Percentiles rank a stretch among this genome's conserved stretches.
phyloP scores from a whole-genome alignment of 2,113 vertebrate genomes.

The Hyaena hyaena region DNA sequence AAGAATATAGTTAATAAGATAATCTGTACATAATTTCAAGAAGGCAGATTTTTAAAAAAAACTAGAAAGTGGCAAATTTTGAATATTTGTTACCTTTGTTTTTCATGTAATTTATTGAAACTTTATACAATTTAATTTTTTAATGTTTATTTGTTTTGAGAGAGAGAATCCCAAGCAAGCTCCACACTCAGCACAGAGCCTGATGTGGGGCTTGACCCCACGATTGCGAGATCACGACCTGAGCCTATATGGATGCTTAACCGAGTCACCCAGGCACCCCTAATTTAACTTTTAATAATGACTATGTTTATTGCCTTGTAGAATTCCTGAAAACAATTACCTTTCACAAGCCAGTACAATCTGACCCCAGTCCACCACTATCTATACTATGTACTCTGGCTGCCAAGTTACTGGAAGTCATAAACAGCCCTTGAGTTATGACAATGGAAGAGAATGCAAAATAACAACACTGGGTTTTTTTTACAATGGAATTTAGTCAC shows the following conservation, averaged over 20 bases:
- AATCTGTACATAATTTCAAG: not conserved
- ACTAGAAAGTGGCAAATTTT: not conserved
- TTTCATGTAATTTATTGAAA: conserved; percentile 3
- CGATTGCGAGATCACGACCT: too few relatives aligned
- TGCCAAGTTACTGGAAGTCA: not conserved
- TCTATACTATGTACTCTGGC: not conserved
- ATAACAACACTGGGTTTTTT: not conserved
- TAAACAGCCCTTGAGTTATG: not conserved
- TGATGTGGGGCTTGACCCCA: too few relatives aligned
- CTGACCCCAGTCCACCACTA: not conserved
- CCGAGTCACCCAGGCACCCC: too few relatives aligned
- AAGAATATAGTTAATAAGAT: not conserved
- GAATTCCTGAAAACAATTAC: not conserved
- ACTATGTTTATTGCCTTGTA: conserved; percentile 32
- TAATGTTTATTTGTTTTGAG: too few relatives aligned
- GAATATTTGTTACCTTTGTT: not conserved
- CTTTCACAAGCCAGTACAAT: not conserved
- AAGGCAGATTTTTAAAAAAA: not conserved
- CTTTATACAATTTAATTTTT: conserved; percentile 25
- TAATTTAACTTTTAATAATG: conserved; percentile 28
- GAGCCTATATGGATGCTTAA: too few relatives aligned
- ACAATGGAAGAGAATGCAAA: not conserved
- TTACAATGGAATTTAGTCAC: not conserved
- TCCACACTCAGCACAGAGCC: too few relatives aligned
- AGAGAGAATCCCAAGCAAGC: too few relatives aligned